Base-by-base conservation (phyloP, 2,888 invertebrate species). In the Temnothorax rugatulus region DNA sequence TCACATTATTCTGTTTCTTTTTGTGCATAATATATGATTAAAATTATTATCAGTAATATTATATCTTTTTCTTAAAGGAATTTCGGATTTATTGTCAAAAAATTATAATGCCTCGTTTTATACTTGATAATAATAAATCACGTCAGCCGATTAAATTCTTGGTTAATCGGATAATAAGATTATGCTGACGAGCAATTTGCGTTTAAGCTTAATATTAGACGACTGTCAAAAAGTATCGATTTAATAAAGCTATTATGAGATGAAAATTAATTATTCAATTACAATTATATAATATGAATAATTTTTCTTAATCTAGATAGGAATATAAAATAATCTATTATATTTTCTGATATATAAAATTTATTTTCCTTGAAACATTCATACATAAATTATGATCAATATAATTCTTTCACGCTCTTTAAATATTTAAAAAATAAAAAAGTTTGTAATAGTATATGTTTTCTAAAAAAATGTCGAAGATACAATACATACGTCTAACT, bases 251-350 rank as follows among this genome's bases (percentile, higher is more conserved):
- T 34, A n/a, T 57, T 29, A 66, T 25, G 57, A 57, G 54, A 68
- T 64, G 2, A 54, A 54, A 21, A 44, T 57, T 44, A 69, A 69
- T 79, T 79, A 79, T 69, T 69, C 0, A 79, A 11, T 68, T 57
- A 11, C 57, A 57, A 11, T 34, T 52, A 52, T 38, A 52, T 44
- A 18, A 52, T 21, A 52, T 52, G 41, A 76, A 76, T 64, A 64
- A 76, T 54, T 52, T 61, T 38, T 29, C 7, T 50, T 18, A 34
- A n/a, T 75, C 1, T 13, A 15, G 1, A 8, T n/a, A 34, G 38
- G 13, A 41, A 44, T 57, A 57, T 79, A 57, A 34, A 68, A 57
- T 29, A 47, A 54, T 52, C 4, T n/a, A 50, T 52, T 79, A 41
- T 64, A 41, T 64, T 11, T 13, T 41, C 9, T 38, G n/a, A 15